Conservation (phyloP, 2,797 vertebrate genomes). For the Rhabdomys pumilio region DNA sequence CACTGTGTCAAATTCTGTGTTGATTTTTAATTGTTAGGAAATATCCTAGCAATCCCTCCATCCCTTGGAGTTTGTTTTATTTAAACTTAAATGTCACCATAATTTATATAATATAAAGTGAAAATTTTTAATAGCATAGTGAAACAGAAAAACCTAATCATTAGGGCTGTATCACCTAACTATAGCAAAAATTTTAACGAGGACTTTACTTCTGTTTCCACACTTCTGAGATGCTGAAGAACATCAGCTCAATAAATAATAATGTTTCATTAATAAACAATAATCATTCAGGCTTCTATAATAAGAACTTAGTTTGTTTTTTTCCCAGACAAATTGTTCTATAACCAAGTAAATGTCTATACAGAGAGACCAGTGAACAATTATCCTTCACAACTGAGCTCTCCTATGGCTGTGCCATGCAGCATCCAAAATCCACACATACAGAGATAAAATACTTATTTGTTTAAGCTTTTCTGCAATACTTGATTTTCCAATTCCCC, state of each 20-base stretch:
- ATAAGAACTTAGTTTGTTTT: constrained; percentile 5
- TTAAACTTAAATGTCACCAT: constrained; percentile 32
- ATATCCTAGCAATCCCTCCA: background rate
- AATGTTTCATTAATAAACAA: background rate
- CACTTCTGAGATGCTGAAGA: background rate
- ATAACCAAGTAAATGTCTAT: background rate
- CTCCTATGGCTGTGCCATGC: background rate
- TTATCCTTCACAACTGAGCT: background rate
- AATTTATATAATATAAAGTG: background rate
- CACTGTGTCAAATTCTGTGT: background rate
- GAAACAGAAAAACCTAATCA: background rate
- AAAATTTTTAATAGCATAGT: background rate
- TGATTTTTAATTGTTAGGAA: background rate
- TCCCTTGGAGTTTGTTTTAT: constrained; percentile 10
- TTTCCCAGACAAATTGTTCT: background rate
- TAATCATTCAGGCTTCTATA: background rate
- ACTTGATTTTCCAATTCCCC: background rate
- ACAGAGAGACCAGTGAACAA: background rate
- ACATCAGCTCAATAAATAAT: background rate
- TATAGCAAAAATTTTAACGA: background rate
- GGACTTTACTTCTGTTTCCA: background rate
- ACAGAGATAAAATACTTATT: background rate
- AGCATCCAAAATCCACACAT: background rate
- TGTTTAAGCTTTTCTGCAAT: background rate
- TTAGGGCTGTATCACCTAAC: background rate